Conservation (phyloP, 2,797 vertebrate genomes). For the Sorex maritimensis region DNA sequence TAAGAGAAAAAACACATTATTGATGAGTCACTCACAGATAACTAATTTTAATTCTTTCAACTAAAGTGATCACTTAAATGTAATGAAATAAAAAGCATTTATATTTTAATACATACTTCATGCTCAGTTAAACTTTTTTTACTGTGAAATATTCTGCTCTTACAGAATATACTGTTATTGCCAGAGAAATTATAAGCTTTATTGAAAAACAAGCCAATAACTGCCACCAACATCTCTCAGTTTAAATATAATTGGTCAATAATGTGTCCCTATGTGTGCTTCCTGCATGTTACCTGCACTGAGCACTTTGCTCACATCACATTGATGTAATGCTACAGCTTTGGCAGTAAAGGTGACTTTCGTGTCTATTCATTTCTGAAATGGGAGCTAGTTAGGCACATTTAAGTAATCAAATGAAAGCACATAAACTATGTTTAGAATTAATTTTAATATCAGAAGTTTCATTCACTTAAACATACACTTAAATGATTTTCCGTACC, state of each 20-base stretch:
- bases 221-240: constrained; percentile 50
- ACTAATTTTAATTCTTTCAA: constrained; percentile 52
- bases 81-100: constrained; percentile 18
- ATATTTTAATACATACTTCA: constrained; percentile 3
- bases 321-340: constrained; percentile 51
- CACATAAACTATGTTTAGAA: constrained; percentile 25
- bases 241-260: constrained; percentile 70
- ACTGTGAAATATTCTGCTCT: constrained; percentile 33
- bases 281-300: background rate
- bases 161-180: constrained; percentile 16
- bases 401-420: constrained; percentile 42
- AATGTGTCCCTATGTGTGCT: background rate
- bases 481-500: background rate
- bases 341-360: constrained; percentile 75
- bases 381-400: background rate
- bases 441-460: constrained; percentile 43
- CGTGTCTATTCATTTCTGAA: constrained; percentile 25
- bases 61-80: constrained; percentile 47
- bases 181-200: background rate
- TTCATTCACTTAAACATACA: constrained; percentile 8
- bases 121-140: background rate
- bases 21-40: background rate
- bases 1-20: constrained; percentile 1
- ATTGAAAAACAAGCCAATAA: constrained; percentile 43
- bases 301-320: constrained; percentile 53